Evolutionary conservation across 2,113 vertebrate species (phyloP).

Genomic region (Verasper variegatus): DNA sequence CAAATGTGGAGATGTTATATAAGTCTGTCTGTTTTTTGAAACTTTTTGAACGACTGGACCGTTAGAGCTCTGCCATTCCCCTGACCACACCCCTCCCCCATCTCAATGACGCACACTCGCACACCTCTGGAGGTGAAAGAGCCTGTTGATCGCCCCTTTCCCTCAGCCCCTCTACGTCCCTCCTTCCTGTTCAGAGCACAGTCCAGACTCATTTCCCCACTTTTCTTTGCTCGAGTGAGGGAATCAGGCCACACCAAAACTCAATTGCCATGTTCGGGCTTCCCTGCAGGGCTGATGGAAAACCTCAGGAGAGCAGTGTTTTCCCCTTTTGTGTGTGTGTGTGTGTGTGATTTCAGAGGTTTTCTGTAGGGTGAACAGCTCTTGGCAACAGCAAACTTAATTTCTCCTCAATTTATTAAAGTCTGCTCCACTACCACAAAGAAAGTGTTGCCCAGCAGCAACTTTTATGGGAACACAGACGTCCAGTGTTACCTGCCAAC

Average conservation of each 20-base stretch:
- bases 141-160: slow-evolving; percentile 73
- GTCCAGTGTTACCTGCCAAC: slow-evolving; percentile 31
- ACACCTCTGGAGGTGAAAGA: slow-evolving; percentile 78
- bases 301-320: slow-evolving; percentile 21
- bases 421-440: slow-evolving; percentile 31
- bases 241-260: slow-evolving; percentile 41
- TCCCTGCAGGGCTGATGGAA: slow-evolving; percentile 37
- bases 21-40: slow-evolving; percentile 6
- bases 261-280: slow-evolving; percentile 37
- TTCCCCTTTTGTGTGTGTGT: slow-evolving; percentile 20
- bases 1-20: slow-evolving; percentile 3
- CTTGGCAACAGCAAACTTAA: slow-evolving; percentile 19
- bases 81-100: slow-evolving; percentile 68
- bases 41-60: slow-evolving; percentile 61
- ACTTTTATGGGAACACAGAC: slow-evolving; percentile 49
- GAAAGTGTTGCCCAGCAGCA: slow-evolving; percentile 59
- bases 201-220: slow-evolving; percentile 17
- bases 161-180: slow-evolving; percentile 34
- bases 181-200: slow-evolving; percentile 41
- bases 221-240: slow-evolving; percentile 38
- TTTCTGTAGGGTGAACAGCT: slow-evolving; percentile 2
- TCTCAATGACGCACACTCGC: slow-evolving; percentile 28
- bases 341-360: slow-evolving; percentile 9
- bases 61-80: slow-evolving; percentile 57
- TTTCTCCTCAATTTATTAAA: slow-evolving; percentile 41